Base-by-base conservation (phyloP, 2,888 invertebrate genomes). In the Idaea aversata region DNA sequence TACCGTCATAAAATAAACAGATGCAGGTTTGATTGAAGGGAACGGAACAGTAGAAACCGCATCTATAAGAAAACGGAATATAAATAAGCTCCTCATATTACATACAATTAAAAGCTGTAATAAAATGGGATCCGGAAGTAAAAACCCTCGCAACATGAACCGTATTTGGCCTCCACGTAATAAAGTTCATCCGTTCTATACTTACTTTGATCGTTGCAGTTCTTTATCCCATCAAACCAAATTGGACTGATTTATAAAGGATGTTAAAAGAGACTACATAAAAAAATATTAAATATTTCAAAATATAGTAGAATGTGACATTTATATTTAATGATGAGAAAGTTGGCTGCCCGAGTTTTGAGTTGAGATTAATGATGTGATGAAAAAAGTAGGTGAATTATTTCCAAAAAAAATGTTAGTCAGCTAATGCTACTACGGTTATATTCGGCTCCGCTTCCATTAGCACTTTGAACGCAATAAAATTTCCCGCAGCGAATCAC, bases 171-270 rank as follows among this genome's bases (percentile, higher is more conserved):
- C 60, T 25, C 77, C 58, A 59, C 74, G 76, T 78, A 84, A 86
- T 82, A 85, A 86, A 86, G 80, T 77, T 77, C 80, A 75, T 83
- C 78, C 81, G 80, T 77, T 77, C 70, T 70, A 25, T 25, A 16
- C 74, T 79, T 81, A 82, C 81, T 86, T 87, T 87, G 85, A 87
- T 87, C 83, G 80, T 74, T 72, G 67, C 69, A 71, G 74, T 63
- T 35, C 38, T 57, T 58, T 15, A 59, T 25, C 6, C 6, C 59
- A 10, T 59, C 10, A 59, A 47, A 47, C 1, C 3, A 25, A 25
- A 25, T 25, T 25, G 25, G 25, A 25, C 10, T 6, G 10, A 47
- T 47, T 47, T 47, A 10, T 10, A 47, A 47, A 47, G 47, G 6
- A 47, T 47, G 47, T 47, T 10, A 47, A 47, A 47, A 47, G 7